phyloP scores from a whole-genome alignment of 2,113 vertebrate species.

The Dendropsophus ebraccatus region DNA sequence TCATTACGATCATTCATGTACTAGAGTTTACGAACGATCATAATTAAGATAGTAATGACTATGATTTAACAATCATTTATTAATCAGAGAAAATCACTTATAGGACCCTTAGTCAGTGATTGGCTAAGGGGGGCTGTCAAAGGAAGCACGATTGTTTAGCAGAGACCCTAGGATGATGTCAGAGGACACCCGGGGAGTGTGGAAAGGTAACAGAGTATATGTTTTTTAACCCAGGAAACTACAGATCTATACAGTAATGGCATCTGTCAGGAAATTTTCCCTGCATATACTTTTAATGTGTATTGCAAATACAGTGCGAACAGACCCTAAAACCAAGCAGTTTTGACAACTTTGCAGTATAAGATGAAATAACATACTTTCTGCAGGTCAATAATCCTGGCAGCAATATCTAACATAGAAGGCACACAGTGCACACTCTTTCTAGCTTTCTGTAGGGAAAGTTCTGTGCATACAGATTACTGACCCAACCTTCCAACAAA shows the following conservation, averaged over 20 bases:
- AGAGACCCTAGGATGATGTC: no score
- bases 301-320: neutral
- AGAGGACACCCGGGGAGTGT: no score
- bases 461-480: constrained; percentile 59
- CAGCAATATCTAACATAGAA: constrained; percentile 1
- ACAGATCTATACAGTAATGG: neutral
- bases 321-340: neutral
- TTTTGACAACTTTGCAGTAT: neutral
- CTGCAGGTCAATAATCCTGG: neutral
- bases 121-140: no score
- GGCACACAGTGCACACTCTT: constrained; percentile 44
- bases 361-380: neutral
- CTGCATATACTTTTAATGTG: neutral
- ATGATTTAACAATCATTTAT: no score
- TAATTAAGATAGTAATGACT: no score
- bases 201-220: no score
- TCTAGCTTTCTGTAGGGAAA: constrained; percentile 57
- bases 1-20: no score
- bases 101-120: no score
- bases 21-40: no score
- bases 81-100: no score
- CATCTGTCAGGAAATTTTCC: no score
- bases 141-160: no score
- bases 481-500: constrained; percentile 62
- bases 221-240: neutral